Evolutionary conservation across 2,888 invertebrate genomes (phyloP), one percentile per base, ranked within the genome.

Genomic region (Nemotelus pantherinus): DNA sequence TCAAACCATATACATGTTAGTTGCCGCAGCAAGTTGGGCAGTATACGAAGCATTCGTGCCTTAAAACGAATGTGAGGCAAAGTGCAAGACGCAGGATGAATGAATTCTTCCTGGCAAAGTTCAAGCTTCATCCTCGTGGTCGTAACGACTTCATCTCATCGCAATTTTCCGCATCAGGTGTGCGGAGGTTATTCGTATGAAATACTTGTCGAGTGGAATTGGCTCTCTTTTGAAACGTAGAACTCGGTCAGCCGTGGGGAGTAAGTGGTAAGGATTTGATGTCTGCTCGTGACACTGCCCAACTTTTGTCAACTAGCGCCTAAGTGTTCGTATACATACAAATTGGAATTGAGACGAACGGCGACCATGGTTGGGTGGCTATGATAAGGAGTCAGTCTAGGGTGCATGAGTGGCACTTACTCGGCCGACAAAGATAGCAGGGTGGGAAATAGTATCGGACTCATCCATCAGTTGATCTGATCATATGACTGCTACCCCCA

Each of bases 91-190:
- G 25, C 25, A 25, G 25, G 25, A 25, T 25, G 25, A 25, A 25
- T 25, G 63, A 63, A 43, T 63, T 63, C 53, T 53, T 7, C 25
- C 60, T 60, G 3, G 7, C 45, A 53, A 53, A 25, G 50, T 43
- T 70, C 44, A 53, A 53, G 55, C 44, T 43, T 1, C 3, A 43
- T 50, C 43, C 41, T 5, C 50, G 50, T 68, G 25, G 43, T 44
- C 64, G 50, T 9, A 53, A 55, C 70, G 44, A 50, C 70, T 50
- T 60, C 74, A 60, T 63, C 25, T 10, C 50, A 74, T 74, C 2
- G 39, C 60, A 74, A 74, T 74, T 74, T 74, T 74, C 74, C 74
- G 63, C 74, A 74, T 74, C 74, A 74, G 74, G 60, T 74, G 74
- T 48, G 39, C 57, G 2, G 4, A 43, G 60, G 48, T 48, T 45